phyloP scores from a whole-genome alignment of 2,113 vertebrate genomes.

The Podarcis cretensis region DNA sequence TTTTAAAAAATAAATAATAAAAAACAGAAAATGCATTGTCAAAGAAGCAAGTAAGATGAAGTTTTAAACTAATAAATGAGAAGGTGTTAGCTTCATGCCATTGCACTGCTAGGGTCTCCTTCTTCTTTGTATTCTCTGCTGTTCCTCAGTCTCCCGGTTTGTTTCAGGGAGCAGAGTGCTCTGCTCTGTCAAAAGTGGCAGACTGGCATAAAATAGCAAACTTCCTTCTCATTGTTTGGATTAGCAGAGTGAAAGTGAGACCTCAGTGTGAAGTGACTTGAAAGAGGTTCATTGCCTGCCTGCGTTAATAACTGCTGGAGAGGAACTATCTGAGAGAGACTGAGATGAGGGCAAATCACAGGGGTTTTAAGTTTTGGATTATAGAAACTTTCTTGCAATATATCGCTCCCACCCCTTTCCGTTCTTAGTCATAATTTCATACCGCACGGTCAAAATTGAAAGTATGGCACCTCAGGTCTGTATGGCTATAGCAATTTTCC shows the following conservation, averaged over 20 bases:
- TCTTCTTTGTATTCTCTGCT: neutral
- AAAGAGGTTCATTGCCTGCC: slow-evolving; percentile 31
- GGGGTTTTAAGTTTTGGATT: slow-evolving; percentile 41
- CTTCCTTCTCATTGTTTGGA: slow-evolving; percentile 38
- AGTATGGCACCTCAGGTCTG: slow-evolving; percentile 48
- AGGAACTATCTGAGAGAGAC: slow-evolving; percentile 13
- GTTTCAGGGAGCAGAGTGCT: neutral
- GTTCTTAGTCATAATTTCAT: slow-evolving; percentile 55
- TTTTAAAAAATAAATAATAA: too few relatives aligned
- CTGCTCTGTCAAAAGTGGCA: slow-evolving; percentile 16
- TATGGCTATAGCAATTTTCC: slow-evolving; percentile 53
- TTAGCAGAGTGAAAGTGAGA: slow-evolving; percentile 24
- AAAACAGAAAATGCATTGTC: neutral
- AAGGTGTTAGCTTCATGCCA: neutral
- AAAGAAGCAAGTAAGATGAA: neutral
- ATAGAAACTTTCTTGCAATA: slow-evolving; percentile 38
- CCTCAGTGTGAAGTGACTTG: slow-evolving; percentile 20
- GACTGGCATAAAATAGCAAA: slow-evolving; percentile 23
- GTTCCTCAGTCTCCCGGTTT: slow-evolving; percentile 11
- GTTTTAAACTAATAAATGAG: neutral
- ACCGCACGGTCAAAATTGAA: slow-evolving; percentile 62
- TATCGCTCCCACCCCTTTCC: slow-evolving; percentile 25
- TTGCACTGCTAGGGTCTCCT: neutral
- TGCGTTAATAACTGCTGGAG: slow-evolving; percentile 38
- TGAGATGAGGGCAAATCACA: slow-evolving; percentile 30